Evolutionary conservation across 2,797 vertebrate species (phyloP).

Genomic region (Synaphobranchus kaupii): DNA sequence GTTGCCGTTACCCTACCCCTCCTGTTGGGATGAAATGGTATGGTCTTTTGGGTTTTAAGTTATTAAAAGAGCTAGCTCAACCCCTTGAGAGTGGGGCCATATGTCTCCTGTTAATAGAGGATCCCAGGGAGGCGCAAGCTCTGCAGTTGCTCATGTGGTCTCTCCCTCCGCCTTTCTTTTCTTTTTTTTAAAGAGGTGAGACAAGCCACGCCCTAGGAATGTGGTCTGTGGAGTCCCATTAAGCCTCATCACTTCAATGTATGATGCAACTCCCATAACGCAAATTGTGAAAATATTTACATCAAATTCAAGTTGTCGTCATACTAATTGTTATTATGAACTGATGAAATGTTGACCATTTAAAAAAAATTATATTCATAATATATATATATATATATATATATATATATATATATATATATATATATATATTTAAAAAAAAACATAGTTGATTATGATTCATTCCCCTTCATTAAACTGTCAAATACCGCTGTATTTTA

Average conservation of each 20-base stretch:
- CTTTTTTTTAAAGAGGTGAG: background rate
- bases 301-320: background rate
- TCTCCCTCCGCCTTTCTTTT: background rate
- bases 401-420: too few relatives aligned
- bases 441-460: background rate
- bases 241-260: background rate
- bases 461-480: background rate
- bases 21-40: background rate
- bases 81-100: slow-evolving; percentile 29
- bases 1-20: background rate
- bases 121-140: slow-evolving; percentile 39
- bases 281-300: background rate
- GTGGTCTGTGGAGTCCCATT: slow-evolving; percentile 14
- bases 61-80: slow-evolving; percentile 33
- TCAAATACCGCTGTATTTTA: background rate
- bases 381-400: too few relatives aligned
- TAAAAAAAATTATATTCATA: background rate
- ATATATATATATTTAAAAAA: background rate
- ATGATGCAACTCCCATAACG: background rate
- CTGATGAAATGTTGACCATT: background rate
- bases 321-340: background rate
- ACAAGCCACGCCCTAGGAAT: background rate
- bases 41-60: background rate
- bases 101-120: slow-evolving; percentile 45
- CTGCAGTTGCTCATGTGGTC: slow-evolving; percentile 4